Evolutionary conservation across 1,140 invertebrate genomes (phyloP).

Genomic region (Drosophila ercepeae): DNA sequence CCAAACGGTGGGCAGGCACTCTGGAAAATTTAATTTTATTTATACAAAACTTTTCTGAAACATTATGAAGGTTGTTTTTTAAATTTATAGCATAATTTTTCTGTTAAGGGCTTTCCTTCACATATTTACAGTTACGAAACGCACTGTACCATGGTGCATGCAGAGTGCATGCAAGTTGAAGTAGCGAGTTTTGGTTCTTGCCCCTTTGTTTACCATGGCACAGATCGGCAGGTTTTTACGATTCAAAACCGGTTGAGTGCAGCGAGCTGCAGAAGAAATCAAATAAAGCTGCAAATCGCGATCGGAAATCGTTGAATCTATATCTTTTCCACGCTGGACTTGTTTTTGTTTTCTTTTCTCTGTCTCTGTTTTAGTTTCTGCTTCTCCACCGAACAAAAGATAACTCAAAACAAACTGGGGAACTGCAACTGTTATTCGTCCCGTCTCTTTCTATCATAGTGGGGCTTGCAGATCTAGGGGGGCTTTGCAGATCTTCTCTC

Average conservation of each 20-base stretch:
- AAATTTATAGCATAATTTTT: no score
- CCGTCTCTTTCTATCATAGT: neutral
- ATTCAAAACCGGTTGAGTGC: slow-evolving; percentile 38
- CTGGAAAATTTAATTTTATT: slow-evolving; percentile 77
- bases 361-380: slow-evolving; percentile 24
- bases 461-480: neutral
- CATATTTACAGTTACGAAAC: slow-evolving; percentile 3
- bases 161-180: neutral
- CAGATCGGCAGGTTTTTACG: slow-evolving; percentile 37
- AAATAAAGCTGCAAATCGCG: slow-evolving; percentile 29
- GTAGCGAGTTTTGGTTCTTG: slow-evolving; percentile 16
- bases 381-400: neutral
- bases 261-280: slow-evolving; percentile 24
- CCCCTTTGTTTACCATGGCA: slow-evolving; percentile 37
- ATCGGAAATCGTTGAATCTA: slow-evolving; percentile 37
- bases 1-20: slow-evolving; percentile 88
- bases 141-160: slow-evolving; percentile 4
- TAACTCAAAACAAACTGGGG: slow-evolving; percentile 25
- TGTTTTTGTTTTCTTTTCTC: slow-evolving; percentile 20
- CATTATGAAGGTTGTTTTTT: no score
- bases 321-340: slow-evolving; percentile 27
- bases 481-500: no score
- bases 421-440: slow-evolving; percentile 10
- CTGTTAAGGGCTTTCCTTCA: no score
- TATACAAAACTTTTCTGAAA: no score